Base-by-base conservation (phyloP, 1,140 invertebrate genomes). In the Drosophila orena region DNA sequence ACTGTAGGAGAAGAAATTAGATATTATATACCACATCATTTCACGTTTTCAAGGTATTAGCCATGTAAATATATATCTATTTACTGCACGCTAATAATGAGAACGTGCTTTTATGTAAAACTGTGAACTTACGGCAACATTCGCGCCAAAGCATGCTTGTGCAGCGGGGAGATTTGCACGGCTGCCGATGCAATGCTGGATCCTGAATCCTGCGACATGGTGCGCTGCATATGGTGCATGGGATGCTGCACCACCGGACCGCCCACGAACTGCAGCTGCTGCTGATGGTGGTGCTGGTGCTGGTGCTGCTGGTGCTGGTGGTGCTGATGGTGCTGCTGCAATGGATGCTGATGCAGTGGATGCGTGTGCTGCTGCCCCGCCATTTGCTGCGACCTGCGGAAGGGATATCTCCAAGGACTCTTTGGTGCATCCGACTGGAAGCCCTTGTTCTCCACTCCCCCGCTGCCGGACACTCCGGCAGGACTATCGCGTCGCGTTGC, bases 371-470 rank as follows among this genome's bases (percentile, higher is more conserved):
- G 70, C 22, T 38, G 50, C 42, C 40, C 46, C 7, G 74, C 70
- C 42, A 89, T 34, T 44, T 91, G 78, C 60, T 92, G 86, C 3
- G 80, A 55, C 5, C 91, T 69, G 22, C 93, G 90, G 62, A 94
- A 94, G 3, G 94, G 93, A 76, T 94, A 94, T 20, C 93, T 91
- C 94, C 94, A 94, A 0, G 94, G 94, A 15, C 94, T 94, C 74
- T 95, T 94, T 55, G 93, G 94, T 56, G 42, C 92, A 76, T 95
- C 94, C 84, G 94, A 92, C 78, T 95, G 94, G 80, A 94, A 95
- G 8, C 91, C 94, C 50, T 93, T 93, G 72, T 95, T 95, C 35
- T 94, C 94, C 15, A 94, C 72, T 3, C 94, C 94, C 2, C 80
- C 70, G 27, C 79, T 70, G 49, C 79, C 52, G 54, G 64, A 78